Conservation (phyloP, 2,113 vertebrate species). For the Dasyurus viverrinus region DNA sequence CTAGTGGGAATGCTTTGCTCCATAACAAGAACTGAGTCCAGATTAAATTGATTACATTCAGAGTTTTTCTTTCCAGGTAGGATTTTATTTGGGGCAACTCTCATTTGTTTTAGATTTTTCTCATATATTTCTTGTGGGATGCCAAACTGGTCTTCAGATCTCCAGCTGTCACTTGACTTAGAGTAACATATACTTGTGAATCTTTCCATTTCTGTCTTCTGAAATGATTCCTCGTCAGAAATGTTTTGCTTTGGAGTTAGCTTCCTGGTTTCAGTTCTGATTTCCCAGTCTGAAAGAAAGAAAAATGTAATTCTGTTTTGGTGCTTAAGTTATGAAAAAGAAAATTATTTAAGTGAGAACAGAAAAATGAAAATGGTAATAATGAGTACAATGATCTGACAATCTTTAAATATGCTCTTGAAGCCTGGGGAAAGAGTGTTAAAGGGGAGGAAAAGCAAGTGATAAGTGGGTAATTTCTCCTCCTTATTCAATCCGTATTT, state of each 20-base stretch:
- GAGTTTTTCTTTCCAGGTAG: not conserved
- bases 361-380: not conserved
- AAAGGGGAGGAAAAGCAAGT: not conserved
- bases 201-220: slow-evolving; percentile 50
- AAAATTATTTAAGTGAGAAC: not conserved
- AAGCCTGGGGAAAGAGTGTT: not conserved
- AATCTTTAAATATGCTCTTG: slow-evolving; percentile 1
- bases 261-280: slow-evolving; percentile 38
- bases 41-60: slow-evolving; percentile 63
- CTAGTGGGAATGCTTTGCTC: slow-evolving; percentile 46
- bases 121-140: slow-evolving; percentile 51
- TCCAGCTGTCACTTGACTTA: not conserved
- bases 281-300: slow-evolving; percentile 63
- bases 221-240: slow-evolving; percentile 50
- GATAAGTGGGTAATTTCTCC: not conserved
- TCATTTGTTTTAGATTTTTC: slow-evolving; percentile 48
- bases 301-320: slow-evolving; percentile 25
- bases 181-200: slow-evolving; percentile 31
- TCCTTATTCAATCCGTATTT: too few relatives aligned
- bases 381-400: slow-evolving; percentile 10
- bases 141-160: slow-evolving; percentile 43
- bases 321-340: slow-evolving; percentile 20
- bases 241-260: slow-evolving; percentile 42
- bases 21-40: slow-evolving; percentile 40
- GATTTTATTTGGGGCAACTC: slow-evolving; percentile 53